Percentiles rank a stretch among this genome's conserved stretches.
These are phyloP conservation scores for Macrocentrus cingulum DNA, from an alignment of 1,140 invertebrate genomes.

Conservation along the genomic window DNA sequence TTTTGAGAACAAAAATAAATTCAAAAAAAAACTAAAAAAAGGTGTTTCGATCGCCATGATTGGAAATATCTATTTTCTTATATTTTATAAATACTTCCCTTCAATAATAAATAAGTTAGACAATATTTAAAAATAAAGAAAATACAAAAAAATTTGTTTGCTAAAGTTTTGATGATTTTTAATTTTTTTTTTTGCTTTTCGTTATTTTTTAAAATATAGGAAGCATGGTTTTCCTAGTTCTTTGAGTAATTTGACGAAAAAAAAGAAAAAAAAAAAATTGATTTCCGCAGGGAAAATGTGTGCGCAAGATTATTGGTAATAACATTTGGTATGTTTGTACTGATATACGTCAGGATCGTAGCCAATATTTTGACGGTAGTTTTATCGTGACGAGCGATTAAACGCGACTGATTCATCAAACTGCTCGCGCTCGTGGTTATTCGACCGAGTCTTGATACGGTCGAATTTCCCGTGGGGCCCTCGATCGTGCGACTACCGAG, in stretches of 20 bases:
- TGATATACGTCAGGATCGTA: slow-evolving; percentile 7
- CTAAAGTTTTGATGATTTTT: too few relatives aligned
- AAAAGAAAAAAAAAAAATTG: too few relatives aligned
- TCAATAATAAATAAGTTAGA: background rate
- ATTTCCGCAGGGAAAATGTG: too few relatives aligned
- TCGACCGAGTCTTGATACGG: slow-evolving; percentile 34
- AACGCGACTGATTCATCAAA: slow-evolving; percentile 17
- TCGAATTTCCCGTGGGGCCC: slow-evolving; percentile 39
- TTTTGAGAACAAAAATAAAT: background rate
- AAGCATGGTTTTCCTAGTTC: too few relatives aligned
- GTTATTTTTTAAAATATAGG: too few relatives aligned
- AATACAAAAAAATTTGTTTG: background rate
- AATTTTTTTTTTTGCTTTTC: too few relatives aligned
- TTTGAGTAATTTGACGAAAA: too few relatives aligned
- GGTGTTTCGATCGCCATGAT: background rate
- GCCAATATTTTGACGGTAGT: slow-evolving; percentile 3
- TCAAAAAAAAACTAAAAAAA: background rate
- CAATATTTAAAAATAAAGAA: background rate
- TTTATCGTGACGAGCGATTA: slow-evolving; percentile 17
- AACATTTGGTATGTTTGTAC: background rate
- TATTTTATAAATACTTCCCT: background rate
- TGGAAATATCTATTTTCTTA: background rate
- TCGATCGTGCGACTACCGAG: slow-evolving; percentile 28
- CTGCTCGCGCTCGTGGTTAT: background rate
- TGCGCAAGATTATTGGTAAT: background rate